phyloP scores from a whole-genome alignment of 2,113 vertebrate species.

The Xyliphius kryptos region DNA sequence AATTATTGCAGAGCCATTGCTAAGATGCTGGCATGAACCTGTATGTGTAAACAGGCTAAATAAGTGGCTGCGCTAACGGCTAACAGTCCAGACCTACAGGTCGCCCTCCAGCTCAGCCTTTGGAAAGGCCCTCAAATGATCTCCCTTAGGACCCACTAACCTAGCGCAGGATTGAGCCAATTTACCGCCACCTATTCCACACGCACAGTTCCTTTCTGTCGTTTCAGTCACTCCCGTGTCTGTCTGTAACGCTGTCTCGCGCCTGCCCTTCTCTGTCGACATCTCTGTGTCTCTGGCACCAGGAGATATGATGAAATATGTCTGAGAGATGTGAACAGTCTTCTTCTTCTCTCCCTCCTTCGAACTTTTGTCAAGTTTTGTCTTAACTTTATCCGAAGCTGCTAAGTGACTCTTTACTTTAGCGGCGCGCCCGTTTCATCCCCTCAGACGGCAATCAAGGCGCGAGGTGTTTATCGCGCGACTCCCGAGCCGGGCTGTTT shows the following conservation, averaged over 20 bases:
- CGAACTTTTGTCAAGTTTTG: conserved; percentile 29
- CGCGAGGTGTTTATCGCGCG: too few relatives aligned
- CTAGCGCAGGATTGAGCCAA: conserved; percentile 45
- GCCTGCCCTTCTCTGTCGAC: conserved; percentile 28
- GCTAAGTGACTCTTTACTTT: neutral
- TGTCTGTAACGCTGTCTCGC: conserved; percentile 23
- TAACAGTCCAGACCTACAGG: conserved; percentile 43
- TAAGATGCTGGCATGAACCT: conserved; percentile 1
- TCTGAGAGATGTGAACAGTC: conserved; percentile 29
- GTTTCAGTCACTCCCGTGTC: conserved; percentile 12
- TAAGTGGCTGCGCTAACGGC: conserved; percentile 32
- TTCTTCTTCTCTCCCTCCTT: too few relatives aligned
- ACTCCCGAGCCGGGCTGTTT: too few relatives aligned
- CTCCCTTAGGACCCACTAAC: conserved; percentile 42
- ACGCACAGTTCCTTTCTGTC: conserved; percentile 5
- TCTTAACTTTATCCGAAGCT: conserved; percentile 20
- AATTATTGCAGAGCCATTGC: conserved; percentile 31
- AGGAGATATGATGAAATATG: conserved; percentile 42
- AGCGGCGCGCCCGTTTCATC: too few relatives aligned
- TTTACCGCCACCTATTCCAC: conserved; percentile 39
- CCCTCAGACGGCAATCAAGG: too few relatives aligned
- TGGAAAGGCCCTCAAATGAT: conserved; percentile 42
- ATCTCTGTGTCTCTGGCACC: conserved; percentile 31
- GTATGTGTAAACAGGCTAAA: conserved; percentile 39
- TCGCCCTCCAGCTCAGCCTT: conserved; percentile 44